Percentiles rank a stretch among this genome's conserved stretches.
These are phyloP conservation scores for Diloba caeruleocephala DNA, from an alignment of 2,888 invertebrate species.

Conservation along the genomic window DNA sequence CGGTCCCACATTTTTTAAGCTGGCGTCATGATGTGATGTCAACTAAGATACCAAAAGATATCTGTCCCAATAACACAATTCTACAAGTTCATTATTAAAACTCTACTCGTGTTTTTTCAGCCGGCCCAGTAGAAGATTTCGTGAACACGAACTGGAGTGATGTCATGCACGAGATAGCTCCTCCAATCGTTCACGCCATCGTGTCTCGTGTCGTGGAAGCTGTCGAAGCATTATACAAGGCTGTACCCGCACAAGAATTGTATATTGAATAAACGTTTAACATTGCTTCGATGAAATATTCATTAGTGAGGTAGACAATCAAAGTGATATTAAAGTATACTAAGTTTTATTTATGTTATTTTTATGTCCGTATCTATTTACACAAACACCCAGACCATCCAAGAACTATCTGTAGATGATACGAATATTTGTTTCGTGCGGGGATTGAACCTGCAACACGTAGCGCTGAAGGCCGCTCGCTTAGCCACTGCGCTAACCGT, in stretches of 20 bases:
- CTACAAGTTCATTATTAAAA: not conserved
- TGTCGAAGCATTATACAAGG: slow-evolving; percentile 70
- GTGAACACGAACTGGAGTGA: slow-evolving; percentile 76
- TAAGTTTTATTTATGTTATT: slow-evolving; percentile 22
- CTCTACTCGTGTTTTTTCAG: slow-evolving; percentile 54
- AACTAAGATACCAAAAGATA: no score
- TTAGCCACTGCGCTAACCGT: no score
- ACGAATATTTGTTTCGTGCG: no score
- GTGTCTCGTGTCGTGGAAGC: slow-evolving; percentile 65
- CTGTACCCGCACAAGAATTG: slow-evolving; percentile 71
- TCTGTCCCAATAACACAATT: not conserved
- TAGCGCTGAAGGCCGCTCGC: no score
- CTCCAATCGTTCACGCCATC: slow-evolving; percentile 74
- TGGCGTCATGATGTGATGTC: no score
- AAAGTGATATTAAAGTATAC: slow-evolving; percentile 40
- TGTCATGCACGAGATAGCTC: slow-evolving; percentile 78
- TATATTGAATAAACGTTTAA: slow-evolving; percentile 14
- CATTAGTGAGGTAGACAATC: slow-evolving; percentile 13
- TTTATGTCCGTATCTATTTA: slow-evolving; percentile 1
- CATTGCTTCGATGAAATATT: not conserved
- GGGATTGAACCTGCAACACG: no score
- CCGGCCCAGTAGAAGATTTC: slow-evolving; percentile 71
- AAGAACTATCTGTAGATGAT: no score
- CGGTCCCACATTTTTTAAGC: no score
- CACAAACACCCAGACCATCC: no score